Conservation (phyloP, 2,888 invertebrate genomes). For the Lasioglossum villosulum region DNA sequence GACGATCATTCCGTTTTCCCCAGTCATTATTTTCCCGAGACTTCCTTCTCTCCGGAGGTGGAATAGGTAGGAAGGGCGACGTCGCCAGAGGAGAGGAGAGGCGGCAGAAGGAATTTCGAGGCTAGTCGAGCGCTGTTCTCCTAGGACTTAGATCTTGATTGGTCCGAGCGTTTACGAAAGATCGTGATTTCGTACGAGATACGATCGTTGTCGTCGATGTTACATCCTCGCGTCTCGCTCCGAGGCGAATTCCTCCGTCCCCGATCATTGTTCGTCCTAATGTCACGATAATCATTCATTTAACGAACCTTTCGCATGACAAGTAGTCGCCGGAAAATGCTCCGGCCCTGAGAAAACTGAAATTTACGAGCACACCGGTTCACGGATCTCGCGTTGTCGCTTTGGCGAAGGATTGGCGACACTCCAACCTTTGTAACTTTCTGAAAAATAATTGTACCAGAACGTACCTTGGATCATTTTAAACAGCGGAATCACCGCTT, state of each 20-base stretch:
- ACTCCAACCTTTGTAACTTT: neutral
- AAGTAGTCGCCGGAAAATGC: neutral
- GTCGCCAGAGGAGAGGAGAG: neutral
- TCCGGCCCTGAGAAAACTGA: neutral
- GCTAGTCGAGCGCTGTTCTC: neutral
- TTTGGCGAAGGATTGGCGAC: neutral
- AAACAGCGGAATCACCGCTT: neutral
- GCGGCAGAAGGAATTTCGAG: neutral
- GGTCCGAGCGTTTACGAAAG: constrained; percentile 15
- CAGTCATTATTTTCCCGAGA: constrained; percentile 24
- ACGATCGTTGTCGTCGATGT: constrained; percentile 10
- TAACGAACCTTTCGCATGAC: constrained; percentile 2
- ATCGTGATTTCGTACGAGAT: neutral
- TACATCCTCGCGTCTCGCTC: neutral
- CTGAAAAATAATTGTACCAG: neutral
- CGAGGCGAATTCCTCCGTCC: neutral
- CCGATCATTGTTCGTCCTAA: neutral
- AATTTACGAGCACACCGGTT: neutral
- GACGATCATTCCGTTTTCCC: constrained; percentile 26
- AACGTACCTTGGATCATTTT: neutral
- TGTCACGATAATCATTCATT: neutral
- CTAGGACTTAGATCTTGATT: constrained; percentile 18
- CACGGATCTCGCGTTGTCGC: neutral
- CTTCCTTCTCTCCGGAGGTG: constrained; percentile 4
- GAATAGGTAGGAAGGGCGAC: neutral